Base-by-base conservation (phyloP, 2,888 invertebrate species). In the Hydropsyche betteni region DNA sequence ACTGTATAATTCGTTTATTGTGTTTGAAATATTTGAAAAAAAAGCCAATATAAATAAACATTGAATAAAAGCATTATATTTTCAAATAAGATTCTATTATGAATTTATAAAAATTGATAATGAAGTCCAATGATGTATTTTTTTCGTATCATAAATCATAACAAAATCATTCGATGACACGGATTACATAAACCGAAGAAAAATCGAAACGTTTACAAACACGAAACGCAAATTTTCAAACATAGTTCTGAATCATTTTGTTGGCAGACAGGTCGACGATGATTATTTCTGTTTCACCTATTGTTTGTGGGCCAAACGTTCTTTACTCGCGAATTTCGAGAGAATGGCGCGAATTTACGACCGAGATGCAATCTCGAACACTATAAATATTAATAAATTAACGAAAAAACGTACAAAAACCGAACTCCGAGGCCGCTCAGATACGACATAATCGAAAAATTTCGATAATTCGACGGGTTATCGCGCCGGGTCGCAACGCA, bases 171-270 rank as follows among this genome's bases (percentile, higher is more conserved):
- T n/a, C 64, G 55, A 55, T 10, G 36, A 64, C 33, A 64, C 7
- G 61, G 34, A 61, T 61, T 61, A 61, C 36, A 64, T 64, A 36
- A 36, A 64, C 7, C 36, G 44, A 2, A 6, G 10, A 64, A 34
- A 64, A 64, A 64, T 34, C 34, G 24, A 24, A 24, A 24, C 24
- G 34, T 64, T 34, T 33, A 64, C 55, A 16, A 55, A 55, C 24
- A 24, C 24, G 24, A 55, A 5, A 16, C 55, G 34, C 36, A 33
- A 34, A 33, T 64, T 34, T 24, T 36, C 44, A 64, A 64, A 33
- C 6, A 24, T 64, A 24, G 64, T 36, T 36, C n/a, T 64, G 64
- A 64, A 64, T 64, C 64, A 64, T 64, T 64, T 64, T 64, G n/a
- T 64, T 64, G 64, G 64, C 64, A 64, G 64, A 64, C 16, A 33